Base-by-base conservation (phyloP, 2,797 vertebrate species). In the Enteromius radiatus region DNA sequence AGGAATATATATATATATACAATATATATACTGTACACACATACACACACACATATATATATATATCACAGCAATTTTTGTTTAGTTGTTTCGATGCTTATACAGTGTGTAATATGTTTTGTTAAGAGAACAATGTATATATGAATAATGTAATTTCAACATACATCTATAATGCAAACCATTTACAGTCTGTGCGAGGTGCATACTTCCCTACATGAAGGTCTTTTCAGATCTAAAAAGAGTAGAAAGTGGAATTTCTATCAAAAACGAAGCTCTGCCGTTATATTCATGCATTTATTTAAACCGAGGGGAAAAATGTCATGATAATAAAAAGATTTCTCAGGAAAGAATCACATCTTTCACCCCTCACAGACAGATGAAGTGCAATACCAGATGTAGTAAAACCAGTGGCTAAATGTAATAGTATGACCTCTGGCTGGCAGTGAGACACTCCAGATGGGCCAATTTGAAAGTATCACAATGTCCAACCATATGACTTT, bases 391-490 rank as follows among this genome's bases (percentile, higher is more conserved):
- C 74, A 65, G 75, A 76, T 84, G 56, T 73, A 80, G 87, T 88
- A 84, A 83, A 86, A 85, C 71, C 41, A 85, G 47, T 70, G 63
- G 78, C 80, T 78, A 81, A 86, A 76, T 86, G 71, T 80, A 87
- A 87, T 85, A 85, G 83, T 76, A 84, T 89, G 86, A 89, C 88
- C 88, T 82, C 78, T 87, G 84, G 85, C 82, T 85, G 65, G 38
- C 75, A 69, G 69, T 5, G 65, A 84, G 80, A 84, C 45, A 80
- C 19, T 88, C 81, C 83, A 83, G 84, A 86, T 87, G 69, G 86
- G 76, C 84, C 86, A 86, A 85, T 87, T 86, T 86, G 80, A 85
- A 80, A 81, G 83, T 83, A 85, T 82, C 74, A 87, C 67, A 79
- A 80, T 86, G 81, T 86, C 84, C 80, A 85, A 73, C 56, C 80